These are phyloP conservation scores for Mormyrus proboscirostris DNA, from an alignment of 2,797 vertebrate species.

Conservation along the genomic window DNA sequence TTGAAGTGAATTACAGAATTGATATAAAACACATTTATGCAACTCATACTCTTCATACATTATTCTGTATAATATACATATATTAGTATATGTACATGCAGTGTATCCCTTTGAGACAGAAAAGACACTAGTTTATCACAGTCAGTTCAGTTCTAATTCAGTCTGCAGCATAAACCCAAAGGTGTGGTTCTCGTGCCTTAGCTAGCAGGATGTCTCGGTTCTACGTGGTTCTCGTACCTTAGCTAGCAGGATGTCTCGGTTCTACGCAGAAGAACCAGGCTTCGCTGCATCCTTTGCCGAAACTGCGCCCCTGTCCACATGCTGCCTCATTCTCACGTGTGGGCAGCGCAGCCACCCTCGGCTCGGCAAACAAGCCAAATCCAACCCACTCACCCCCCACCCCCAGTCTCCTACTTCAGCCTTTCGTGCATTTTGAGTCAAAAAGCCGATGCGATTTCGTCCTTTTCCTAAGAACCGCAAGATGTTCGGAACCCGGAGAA, in stretches of 20 bases:
- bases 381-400: not conserved
- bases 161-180: not conserved
- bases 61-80: not conserved
- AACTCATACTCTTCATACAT: not conserved
- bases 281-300: constrained; percentile 32
- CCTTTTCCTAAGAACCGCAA: not conserved
- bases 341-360: not conserved
- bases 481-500: not conserved
- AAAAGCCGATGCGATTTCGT: not conserved
- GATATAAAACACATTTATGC: not conserved
- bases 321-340: not conserved
- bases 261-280: constrained; percentile 42
- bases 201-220: not conserved
- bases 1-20: not conserved
- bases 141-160: not conserved
- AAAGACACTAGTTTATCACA: not conserved
- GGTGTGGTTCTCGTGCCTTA: not conserved
- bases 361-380: not conserved
- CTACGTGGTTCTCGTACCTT: not conserved
- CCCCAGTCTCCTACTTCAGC: not conserved
- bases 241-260: not conserved
- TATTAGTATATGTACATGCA: not conserved
- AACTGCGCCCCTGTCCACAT: not conserved
- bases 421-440: not conserved
- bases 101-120: not conserved